Evolutionary conservation across 1,140 invertebrate genomes (phyloP), one percentile per base, ranked within the genome.

Genomic region (Lordiphosa clarofinis): DNA sequence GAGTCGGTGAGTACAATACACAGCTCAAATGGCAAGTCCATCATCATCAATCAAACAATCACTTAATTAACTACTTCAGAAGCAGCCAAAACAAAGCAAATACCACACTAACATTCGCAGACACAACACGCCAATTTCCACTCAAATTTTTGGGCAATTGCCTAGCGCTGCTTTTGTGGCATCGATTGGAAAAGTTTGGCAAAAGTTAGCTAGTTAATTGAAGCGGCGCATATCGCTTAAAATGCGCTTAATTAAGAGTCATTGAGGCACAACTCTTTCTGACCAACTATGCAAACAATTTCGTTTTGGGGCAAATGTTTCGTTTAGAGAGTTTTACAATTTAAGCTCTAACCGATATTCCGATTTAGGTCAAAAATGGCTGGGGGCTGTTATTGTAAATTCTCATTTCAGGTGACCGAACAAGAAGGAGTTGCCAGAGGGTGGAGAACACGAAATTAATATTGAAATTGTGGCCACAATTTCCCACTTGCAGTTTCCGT

Each of bases 1-100:
- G 21, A 24, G 10, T 46, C n/a, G 12, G 31, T 4, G 35, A 12
- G 36, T 44, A 31, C 12, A 44, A 24, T 11, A n/a, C 15, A 6
- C 21, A 24, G 4, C 9, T 10, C 35, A 36, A 36, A 13, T 8
- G 42, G 7, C 46, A 28, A 19, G 37, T 42, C 43, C 50, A 48
- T 55, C 13, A 19, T 54, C 67, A 75, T 82, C 76, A 82, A 82
- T 82, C 76, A 82, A 69, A 56, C 71, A 81, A 81, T 81, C 75
- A 74, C 76, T 81, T 82, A 81, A 81, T 81, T 79, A 81, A 72
- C 78, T 64, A 69, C 76, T 81, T 76, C 67, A 70, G 72, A 52
- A 57, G 63, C 50, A 63, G 52, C 56, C 44, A 62, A 4, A 24
- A 24, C 21, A 24, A 4, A 24, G 21, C 21, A 24, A 24, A 24